phyloP scores from a whole-genome alignment of 2,113 vertebrate species.

The Catagonus wagneri region DNA sequence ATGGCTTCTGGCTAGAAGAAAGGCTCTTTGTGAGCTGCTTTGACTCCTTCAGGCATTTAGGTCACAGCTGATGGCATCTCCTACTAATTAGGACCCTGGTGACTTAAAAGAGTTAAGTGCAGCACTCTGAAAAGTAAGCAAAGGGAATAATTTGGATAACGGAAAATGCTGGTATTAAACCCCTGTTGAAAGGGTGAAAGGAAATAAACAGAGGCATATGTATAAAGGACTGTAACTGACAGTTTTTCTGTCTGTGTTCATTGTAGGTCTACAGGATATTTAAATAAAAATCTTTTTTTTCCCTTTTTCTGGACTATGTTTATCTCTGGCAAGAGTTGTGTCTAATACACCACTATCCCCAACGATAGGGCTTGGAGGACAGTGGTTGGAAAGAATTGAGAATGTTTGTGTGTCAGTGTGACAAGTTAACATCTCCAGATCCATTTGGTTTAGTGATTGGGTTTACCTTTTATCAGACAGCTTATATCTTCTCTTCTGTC shows the following conservation, averaged over 20 bases:
- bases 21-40: not conserved
- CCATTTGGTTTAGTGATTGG: not conserved
- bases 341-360: not conserved
- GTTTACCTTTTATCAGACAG: not conserved
- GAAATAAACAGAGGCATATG: not conserved
- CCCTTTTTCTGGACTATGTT: not conserved
- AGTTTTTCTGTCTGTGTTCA: not conserved
- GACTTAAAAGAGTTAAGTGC: constrained; percentile 59
- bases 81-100: constrained; percentile 77
- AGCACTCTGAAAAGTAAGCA: constrained; percentile 61
- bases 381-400: not conserved
- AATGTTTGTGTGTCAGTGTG: not conserved
- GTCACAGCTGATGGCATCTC: not conserved
- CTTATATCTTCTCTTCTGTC: not conserved
- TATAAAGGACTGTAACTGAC: not conserved
- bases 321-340: not conserved
- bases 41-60: constrained; percentile 33
- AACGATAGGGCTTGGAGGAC: not conserved
- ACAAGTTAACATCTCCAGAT: not conserved
- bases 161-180: constrained; percentile 71
- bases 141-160: constrained; percentile 68
- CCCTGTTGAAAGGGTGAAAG: not conserved
- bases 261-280: not conserved
- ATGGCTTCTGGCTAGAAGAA: not conserved
- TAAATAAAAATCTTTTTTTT: not conserved